Evolutionary conservation across 2,888 invertebrate species (phyloP).

Genomic region (Agriopis marginaria): DNA sequence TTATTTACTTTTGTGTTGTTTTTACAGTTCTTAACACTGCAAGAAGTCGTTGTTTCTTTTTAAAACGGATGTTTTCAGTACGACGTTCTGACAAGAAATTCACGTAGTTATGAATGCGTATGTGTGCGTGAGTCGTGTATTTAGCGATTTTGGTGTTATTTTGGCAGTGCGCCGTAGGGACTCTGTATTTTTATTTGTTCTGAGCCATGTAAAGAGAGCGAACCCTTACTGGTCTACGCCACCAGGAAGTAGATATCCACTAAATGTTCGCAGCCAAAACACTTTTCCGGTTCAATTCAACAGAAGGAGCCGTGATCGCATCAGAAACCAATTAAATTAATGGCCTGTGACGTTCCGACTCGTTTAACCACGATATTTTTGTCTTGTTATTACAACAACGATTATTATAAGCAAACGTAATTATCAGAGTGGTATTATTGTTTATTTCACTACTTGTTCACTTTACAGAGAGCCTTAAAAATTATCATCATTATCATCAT

Average conservation of each 20-base stretch:
- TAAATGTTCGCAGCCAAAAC: constrained; percentile 16
- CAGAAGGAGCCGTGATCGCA: constrained; percentile 24
- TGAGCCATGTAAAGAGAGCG: no score
- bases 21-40: no score
- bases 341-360: constrained; percentile 22
- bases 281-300: constrained; percentile 20
- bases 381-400: constrained; percentile 10
- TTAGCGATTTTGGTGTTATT: no score
- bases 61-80: no score
- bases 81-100: no score
- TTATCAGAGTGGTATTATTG: not conserved
- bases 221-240: not conserved
- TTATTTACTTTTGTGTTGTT: no score
- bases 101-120: no score
- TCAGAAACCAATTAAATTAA: constrained; percentile 33
- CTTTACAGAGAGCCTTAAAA: not conserved
- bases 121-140: no score
- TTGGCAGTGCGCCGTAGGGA: no score
- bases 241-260: not conserved
- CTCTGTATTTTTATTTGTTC: no score
- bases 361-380: constrained; percentile 21
- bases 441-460: not conserved
- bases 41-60: no score
- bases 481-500: no score
- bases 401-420: constrained; percentile 3